Conservation (phyloP, 2,113 vertebrate genomes). For the Tragulus kanchil region DNA sequence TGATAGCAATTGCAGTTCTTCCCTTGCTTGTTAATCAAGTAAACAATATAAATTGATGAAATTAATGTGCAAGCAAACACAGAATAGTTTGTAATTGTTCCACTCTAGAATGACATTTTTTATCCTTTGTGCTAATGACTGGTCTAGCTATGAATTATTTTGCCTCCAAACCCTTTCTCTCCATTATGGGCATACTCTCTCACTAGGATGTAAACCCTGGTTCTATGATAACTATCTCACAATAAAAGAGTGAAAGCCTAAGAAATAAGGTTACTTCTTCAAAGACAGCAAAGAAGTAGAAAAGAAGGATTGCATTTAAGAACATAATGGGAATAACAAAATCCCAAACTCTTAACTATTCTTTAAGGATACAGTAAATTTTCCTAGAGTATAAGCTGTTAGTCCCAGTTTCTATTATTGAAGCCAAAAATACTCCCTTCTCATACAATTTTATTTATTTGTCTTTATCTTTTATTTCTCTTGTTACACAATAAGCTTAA, state of each 20-base stretch:
- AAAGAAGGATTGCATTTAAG: neutral
- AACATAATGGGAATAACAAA: neutral
- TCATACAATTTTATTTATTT: neutral
- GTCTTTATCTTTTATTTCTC: neutral
- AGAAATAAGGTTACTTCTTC: neutral
- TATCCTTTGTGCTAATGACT: neutral
- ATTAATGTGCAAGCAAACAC: neutral
- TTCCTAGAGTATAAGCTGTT: neutral
- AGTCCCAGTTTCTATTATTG: neutral
- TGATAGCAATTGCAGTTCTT: neutral
- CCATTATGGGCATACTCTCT: accelerated
- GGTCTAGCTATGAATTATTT: neutral
- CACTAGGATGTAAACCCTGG: neutral
- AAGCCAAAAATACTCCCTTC: neutral
- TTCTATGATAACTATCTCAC: neutral
- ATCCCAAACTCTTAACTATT: neutral
- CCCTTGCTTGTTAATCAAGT: too few species aligned
- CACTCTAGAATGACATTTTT: neutral
- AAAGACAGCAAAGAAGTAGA: neutral
- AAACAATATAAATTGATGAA: neutral
- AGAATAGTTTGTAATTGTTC: neutral
- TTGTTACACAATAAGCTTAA: neutral
- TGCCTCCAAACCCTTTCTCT: neutral
- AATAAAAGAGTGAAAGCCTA: neutral
- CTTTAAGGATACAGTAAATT: neutral